Conservation (phyloP, 2,113 vertebrate species). For the Callaeas wilsoni region DNA sequence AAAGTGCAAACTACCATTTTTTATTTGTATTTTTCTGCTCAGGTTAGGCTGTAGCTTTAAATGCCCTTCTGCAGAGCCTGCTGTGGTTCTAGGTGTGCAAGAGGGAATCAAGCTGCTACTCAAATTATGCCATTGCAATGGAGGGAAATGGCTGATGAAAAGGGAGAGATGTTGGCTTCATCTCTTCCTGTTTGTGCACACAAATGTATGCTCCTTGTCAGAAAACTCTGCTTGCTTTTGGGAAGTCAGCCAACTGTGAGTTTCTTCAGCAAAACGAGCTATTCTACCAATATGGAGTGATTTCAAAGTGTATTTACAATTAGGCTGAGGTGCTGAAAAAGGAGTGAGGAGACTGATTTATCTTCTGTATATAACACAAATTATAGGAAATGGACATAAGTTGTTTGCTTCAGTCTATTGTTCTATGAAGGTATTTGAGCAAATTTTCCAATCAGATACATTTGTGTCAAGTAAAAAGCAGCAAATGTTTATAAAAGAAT, state of each 20-base stretch:
- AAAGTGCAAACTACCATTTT: neutral
- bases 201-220: neutral
- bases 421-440: neutral
- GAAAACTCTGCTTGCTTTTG: neutral
- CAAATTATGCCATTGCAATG: neutral
- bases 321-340: neutral
- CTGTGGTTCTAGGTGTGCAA: neutral
- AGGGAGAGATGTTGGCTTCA: neutral
- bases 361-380: neutral
- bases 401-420: neutral
- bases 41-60: neutral
- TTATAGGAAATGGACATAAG: neutral
- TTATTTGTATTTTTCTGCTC: neutral
- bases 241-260: neutral
- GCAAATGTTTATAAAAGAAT: neutral
- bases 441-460: neutral
- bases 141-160: neutral
- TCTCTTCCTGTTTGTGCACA: neutral
- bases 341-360: neutral
- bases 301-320: neutral
- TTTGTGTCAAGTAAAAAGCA: neutral
- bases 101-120: neutral
- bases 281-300: neutral
- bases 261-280: neutral
- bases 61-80: neutral